Conservation (phyloP, 2,113 vertebrate genomes). For the Triplophysa rosa region DNA sequence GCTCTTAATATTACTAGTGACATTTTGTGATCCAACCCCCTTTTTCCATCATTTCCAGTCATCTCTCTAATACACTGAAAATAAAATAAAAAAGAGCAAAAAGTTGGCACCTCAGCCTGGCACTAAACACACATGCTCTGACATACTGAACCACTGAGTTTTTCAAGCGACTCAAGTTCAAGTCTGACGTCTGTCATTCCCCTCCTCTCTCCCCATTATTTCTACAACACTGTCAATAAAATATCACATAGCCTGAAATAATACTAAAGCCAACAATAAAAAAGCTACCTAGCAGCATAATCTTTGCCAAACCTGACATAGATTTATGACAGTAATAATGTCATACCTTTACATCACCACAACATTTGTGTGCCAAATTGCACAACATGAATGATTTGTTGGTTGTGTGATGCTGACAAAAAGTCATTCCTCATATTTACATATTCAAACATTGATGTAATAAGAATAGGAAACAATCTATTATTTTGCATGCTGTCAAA, state of each 20-base stretch:
- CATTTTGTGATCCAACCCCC: not conserved
- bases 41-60: not conserved
- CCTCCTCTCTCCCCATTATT: too few relatives aligned
- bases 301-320: too few relatives aligned
- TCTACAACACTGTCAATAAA: too few relatives aligned
- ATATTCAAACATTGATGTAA: not conserved
- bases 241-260: too few relatives aligned
- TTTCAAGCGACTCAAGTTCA: too few relatives aligned
- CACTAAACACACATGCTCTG: not conserved
- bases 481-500: not conserved
- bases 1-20: not conserved
- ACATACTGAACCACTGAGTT: not conserved
- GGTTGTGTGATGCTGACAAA: not conserved
- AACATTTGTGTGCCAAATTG: not conserved
- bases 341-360: too few relatives aligned
- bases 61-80: not conserved
- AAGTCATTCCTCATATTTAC: not conserved
- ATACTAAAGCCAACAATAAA: too few relatives aligned
- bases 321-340: too few relatives aligned
- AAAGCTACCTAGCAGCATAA: too few relatives aligned
- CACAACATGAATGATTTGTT: not conserved
- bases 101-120: not conserved
- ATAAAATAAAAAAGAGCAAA: not conserved
- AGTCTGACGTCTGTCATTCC: too few relatives aligned
- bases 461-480: not conserved